phyloP scores from a whole-genome alignment of 2,113 vertebrate genomes.

The Cebus imitator region DNA sequence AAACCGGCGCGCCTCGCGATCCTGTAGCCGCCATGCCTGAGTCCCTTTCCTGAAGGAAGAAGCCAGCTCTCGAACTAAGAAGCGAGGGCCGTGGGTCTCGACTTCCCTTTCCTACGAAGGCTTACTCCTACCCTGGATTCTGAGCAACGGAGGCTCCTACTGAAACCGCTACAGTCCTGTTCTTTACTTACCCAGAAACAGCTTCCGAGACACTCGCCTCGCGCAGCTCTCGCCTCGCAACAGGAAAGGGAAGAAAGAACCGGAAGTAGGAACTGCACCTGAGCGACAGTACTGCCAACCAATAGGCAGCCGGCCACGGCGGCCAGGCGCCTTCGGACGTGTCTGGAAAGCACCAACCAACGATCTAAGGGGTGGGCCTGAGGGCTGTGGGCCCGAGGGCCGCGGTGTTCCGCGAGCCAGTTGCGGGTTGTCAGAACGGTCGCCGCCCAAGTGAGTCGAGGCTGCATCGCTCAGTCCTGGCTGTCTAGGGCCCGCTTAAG shows the following conservation, averaged over 20 bases:
- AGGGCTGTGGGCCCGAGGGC: conserved; percentile 57
- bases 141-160: fast-evolving
- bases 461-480: neutral
- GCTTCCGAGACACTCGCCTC: fast-evolving
- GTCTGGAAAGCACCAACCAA: conserved; percentile 31
- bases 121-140: neutral
- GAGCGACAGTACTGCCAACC: conserved; percentile 37
- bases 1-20: neutral
- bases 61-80: neutral
- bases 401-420: neutral
- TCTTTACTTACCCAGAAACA: neutral
- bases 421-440: conserved; percentile 48
- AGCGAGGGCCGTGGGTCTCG: neutral
- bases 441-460: neutral
- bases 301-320: neutral
- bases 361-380: neutral
- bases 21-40: neutral
- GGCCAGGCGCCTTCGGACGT: neutral
- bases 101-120: neutral
- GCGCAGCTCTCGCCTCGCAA: neutral
- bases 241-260: neutral
- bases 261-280: conserved; percentile 46
- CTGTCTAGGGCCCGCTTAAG: neutral
- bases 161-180: fast-evolving
- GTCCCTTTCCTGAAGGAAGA: neutral